Base-by-base conservation (phyloP, 1,140 invertebrate species). In the Agrilus planipennis region DNA sequence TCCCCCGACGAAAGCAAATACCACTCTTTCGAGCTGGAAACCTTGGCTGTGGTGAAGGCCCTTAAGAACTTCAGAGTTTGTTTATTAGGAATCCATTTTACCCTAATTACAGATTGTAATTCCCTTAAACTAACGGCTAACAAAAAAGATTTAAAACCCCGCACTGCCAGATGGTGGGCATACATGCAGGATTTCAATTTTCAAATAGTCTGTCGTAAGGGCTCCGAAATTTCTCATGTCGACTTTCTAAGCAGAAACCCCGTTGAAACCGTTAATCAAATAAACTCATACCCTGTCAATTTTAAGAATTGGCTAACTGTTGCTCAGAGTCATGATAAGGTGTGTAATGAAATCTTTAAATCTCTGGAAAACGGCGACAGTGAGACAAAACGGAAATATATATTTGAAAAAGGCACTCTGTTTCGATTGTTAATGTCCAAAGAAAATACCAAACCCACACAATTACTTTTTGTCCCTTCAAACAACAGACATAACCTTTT, bases 71-170 rank as follows among this genome's bases (percentile, higher is more conserved):
- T 68, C 50, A 41, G 53, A 46, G 58, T 49, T 21, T 75, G 67
- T 47, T 37, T 74, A 5, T 63, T 60, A 34, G 63, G 63, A 4
- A 53, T 39, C 11, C 52, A 61, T 35, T 72, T 75, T 41, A 60
- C 30, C 9, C 52, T 72, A 0, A 34, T 64, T 3, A 72, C 68
- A 0, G 71, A 75, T 34, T 70, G 72, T 40, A 51, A 52, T 73
- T n/a, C 42, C n/a, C n/a, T n/a, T n/a, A n/a, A 46, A 28, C 72
- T 63, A 61, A 45, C 74, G 12, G 54, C 58, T 18, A 57, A 56
- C 7, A 51, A 60, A 0, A 70, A 65, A 49, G 61, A 69, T 29
- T 53, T 51, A 0, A 45, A 37, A 6, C 45, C 46, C n/a, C n/a
- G n/a, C n/a, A n/a, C n/a, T 0, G 50, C 55, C 4, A 37, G 61